Conservation (phyloP, 92 coral and sea anemone species). For the Siderastrea siderea region DNA sequence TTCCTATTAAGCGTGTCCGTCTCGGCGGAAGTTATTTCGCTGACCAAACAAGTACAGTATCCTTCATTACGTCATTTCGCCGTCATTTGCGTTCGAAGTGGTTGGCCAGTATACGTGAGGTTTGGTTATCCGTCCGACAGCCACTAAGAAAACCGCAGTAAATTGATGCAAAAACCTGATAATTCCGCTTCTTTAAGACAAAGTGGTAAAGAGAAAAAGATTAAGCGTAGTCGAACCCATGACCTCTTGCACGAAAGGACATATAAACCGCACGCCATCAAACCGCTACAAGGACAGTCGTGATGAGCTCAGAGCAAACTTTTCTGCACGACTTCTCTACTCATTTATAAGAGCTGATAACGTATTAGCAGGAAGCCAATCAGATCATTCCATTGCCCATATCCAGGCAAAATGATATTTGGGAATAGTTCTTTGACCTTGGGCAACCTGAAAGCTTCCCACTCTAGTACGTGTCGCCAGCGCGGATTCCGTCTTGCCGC, state of each 20-base stretch:
- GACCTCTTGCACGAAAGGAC: too few species aligned
- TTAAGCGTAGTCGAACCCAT: too few species aligned
- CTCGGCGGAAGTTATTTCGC: neutral
- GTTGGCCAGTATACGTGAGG: neutral
- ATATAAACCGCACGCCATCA: too few species aligned
- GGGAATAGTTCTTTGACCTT: neutral
- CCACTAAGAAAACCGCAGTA: neutral
- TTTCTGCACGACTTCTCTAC: too few species aligned
- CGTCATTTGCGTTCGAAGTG: neutral
- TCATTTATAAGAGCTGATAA: too few species aligned
- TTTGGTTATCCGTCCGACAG: neutral
- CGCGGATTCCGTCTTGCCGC: too few species aligned
- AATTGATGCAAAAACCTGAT: neutral
- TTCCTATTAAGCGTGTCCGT: too few species aligned
- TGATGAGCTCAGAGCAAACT: too few species aligned
- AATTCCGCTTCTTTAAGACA: neutral
- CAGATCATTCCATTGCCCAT: neutral
- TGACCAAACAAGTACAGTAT: neutral
- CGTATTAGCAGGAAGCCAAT: too few species aligned
- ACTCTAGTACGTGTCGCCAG: neutral
- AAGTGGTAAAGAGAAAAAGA: neutral
- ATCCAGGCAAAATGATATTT: neutral
- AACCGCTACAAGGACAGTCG: too few species aligned
- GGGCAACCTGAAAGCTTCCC: neutral
- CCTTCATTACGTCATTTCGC: neutral